Evolutionary conservation across 92 coral and sea anemone species (phyloP), one percentile per base, ranked within the genome.

Genomic region (Epizoanthus scotinus): DNA sequence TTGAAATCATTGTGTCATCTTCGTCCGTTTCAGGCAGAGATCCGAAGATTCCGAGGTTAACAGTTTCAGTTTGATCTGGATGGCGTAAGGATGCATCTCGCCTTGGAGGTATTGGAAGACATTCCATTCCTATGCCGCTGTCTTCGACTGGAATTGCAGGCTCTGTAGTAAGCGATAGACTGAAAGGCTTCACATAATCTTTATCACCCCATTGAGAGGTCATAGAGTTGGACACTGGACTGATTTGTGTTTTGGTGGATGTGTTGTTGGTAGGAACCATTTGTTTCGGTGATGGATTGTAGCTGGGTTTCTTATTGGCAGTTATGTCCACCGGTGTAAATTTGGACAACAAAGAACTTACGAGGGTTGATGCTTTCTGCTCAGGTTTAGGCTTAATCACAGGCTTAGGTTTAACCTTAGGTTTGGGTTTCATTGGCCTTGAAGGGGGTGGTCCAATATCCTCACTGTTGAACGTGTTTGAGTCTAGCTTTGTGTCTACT

Each of bases 51-150:
- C 21, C 2, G 18, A 17, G 18, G 18, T 3, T 26, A 14, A 0
- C 31, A 0, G 25, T 8, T 56, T 20, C 1, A 6, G 15, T 63
- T 29, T 17, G 34, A 8, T 1, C 64, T 34, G 40, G 0, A 28
- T 10, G 66, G 1, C 15, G 65, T 19, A 74, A 40, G n/a, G 80
- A 74, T 19, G 21, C n/a, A 8, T 10, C 31, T 74, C 67, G 22
- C 2, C 3, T 7, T 74, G 80, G 80, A 3, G 31, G 26, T 22
- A 25, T 1, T 0, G 81, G 81, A 24, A 36, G 1, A 8, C 0
- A 0, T 15, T 75, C 81, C 36, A 60, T 20, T 10, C 81, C 81
- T 58, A 75, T 58, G 7, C 81, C 81, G 17, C 81, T 75, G 44
- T 75, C 81, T 59, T 59, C 81, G 36, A 14, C 15, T 2, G 34